Conservation (phyloP, 2,797 vertebrate genomes). For the Oreonectes daqikongensis region DNA sequence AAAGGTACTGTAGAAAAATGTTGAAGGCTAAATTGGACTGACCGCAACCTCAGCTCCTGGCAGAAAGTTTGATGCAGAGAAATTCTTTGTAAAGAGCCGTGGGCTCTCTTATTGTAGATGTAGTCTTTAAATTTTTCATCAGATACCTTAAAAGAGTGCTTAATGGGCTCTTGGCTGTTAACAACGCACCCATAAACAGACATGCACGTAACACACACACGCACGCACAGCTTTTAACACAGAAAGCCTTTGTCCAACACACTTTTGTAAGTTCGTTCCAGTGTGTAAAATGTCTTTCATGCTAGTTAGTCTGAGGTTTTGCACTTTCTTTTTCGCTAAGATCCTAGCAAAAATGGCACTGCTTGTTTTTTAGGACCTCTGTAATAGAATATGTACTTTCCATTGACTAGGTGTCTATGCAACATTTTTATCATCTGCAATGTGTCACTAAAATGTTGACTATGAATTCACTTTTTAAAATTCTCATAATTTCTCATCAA, state of each 20-base stretch:
- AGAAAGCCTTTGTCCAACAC: neutral
- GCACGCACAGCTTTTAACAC: neutral
- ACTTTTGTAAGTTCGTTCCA: neutral
- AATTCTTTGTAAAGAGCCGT: conserved; percentile 9
- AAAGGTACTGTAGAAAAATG: neutral
- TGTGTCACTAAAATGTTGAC: too few species aligned
- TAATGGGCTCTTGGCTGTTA: conserved; percentile 25
- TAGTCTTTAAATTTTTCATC: conserved; percentile 34
- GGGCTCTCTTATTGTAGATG: conserved; percentile 18
- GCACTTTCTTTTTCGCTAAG: too few species aligned
- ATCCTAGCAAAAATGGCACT: too few species aligned
- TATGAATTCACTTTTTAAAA: too few species aligned
- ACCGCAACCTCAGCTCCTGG: neutral
- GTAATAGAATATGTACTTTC: too few species aligned
- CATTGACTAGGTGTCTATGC: too few species aligned
- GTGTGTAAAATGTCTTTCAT: neutral
- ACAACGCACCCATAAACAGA: conserved; percentile 30
- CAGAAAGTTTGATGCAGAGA: conserved; percentile 4
- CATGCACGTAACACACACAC: neutral
- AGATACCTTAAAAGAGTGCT: conserved; percentile 28
- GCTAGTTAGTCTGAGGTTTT: neutral
- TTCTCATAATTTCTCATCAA: too few species aligned
- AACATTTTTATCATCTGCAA: too few species aligned
- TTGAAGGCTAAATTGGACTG: neutral
- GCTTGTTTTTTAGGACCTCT: too few species aligned